Evolutionary conservation across 2,797 vertebrate genomes (phyloP), one percentile per base, ranked within the genome.

Genomic region (Thripadectes ignobilis): DNA sequence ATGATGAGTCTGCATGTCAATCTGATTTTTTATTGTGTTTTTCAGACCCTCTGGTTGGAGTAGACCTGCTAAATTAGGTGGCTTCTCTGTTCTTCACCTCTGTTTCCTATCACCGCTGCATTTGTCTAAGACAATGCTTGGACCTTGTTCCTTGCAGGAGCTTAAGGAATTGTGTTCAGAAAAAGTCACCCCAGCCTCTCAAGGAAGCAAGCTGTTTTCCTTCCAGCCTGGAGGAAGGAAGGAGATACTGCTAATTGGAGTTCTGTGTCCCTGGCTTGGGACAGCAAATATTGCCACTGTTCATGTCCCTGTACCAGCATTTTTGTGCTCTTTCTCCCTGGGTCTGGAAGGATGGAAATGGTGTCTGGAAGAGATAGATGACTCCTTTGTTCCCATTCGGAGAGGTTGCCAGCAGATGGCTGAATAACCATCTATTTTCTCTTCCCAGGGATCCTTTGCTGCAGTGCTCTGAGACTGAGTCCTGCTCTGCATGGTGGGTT

Each of bases 371-470:
- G 83, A 77, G 18, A 23, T 19, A 26, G 39, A 7, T 27, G 30
- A 34, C 21, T 22, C 58, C 9, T 23, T 3, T 34, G 45, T 36
- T 34, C n/a, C 17, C 26, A 1, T 10, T 4, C 2, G 39, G 34
- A 65, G 19, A 27, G 8, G 22, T 14, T 85, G n/a, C 32, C 1
- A 17, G 38, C 46, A 45, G 65, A 6, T 67, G 14, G 23, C 36
- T 63, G 14, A 38, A 71, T 87, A 83, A 89, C 65, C 20, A 2
- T 38, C 36, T 89, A 0, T 77, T 49, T 62, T 89, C 45, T 91
- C 57, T 93, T 77, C 41, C 23, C 82, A 93, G 92, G 79, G 52
- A 65, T 87, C 69, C 66, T 74, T 39, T 57, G 52, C 57, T 75
- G 75, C 34, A 4, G 16, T 18, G 19, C 75, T 2, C 1, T 36